These are phyloP conservation scores for Patella pellucida DNA, from an alignment of 2,888 invertebrate species.

Conservation along the genomic window DNA sequence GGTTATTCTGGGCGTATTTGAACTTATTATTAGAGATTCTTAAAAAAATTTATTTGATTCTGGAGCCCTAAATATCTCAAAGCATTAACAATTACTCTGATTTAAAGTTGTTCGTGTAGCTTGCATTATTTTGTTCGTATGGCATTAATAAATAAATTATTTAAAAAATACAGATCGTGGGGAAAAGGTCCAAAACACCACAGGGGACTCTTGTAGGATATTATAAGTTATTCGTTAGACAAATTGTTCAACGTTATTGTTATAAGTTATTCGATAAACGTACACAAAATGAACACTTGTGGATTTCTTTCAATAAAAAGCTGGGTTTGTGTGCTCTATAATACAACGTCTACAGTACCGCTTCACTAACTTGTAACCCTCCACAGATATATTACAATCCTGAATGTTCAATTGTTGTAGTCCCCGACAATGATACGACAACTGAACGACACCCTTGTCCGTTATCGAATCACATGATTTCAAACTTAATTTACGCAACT, in stretches of 20 bases:
- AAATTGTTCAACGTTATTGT: background rate
- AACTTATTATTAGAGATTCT: no score
- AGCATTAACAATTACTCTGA: no score
- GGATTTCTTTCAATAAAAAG: conserved; percentile 76
- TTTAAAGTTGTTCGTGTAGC: no score
- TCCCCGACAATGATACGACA: conserved; percentile 91
- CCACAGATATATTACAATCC: conserved; percentile 89
- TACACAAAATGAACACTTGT: background rate
- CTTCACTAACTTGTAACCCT: conserved; percentile 91
- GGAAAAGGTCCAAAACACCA: background rate
- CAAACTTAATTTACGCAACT: conserved; percentile 89
- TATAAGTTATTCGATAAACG: background rate
- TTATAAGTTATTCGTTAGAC: background rate
- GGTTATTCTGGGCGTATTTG: no score
- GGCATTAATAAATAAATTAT: no score
- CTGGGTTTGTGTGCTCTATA: conserved; percentile 95
- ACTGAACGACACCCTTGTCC: conserved; percentile 87
- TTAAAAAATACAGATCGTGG: no score
- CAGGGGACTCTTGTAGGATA: background rate
- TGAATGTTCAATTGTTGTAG: conserved; percentile 93
- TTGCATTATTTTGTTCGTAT: no score
- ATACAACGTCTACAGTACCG: conserved; percentile 92
- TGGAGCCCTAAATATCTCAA: no score
- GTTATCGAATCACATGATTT: conserved; percentile 92
- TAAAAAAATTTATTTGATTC: no score